Conservation (phyloP, 2,888 invertebrate species). For the Ectropis crepuscularia region DNA sequence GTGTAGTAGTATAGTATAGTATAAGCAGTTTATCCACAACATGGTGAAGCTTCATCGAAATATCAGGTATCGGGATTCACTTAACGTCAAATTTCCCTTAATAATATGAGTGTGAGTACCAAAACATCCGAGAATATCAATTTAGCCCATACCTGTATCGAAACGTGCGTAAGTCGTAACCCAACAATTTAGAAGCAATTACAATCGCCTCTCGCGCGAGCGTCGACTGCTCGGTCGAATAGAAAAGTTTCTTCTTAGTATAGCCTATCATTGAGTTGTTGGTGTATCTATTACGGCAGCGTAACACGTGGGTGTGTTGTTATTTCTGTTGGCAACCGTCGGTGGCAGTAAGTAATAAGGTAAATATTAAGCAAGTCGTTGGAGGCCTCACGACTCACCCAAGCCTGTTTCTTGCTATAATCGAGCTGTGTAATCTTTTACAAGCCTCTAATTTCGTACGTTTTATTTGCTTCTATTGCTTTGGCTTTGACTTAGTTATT, state of each 20-base stretch:
- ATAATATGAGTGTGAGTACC: too few species aligned
- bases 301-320: slow-evolving; percentile 68
- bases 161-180: slow-evolving; percentile 45
- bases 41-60: too few species aligned
- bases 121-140: neutral
- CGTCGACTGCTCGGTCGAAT: slow-evolving; percentile 55
- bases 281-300: slow-evolving; percentile 53
- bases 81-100: too few species aligned
- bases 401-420: slow-evolving; percentile 50
- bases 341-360: slow-evolving; percentile 76
- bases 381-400: slow-evolving; percentile 63
- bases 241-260: slow-evolving; percentile 51
- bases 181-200: slow-evolving; percentile 57
- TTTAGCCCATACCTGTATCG: slow-evolving; percentile 2
- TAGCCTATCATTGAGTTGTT: slow-evolving; percentile 47
- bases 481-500: slow-evolving; percentile 4
- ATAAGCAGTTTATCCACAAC: too few species aligned
- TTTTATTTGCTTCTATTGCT: slow-evolving; percentile 17
- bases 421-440: slow-evolving; percentile 27
- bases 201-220: slow-evolving; percentile 52
- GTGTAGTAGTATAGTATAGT: too few species aligned
- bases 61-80: too few species aligned
- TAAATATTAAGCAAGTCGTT: slow-evolving; percentile 74
- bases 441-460: slow-evolving; percentile 23
- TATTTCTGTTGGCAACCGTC: slow-evolving; percentile 69